These are phyloP conservation scores for Sebastes goodei DNA, from an alignment of 2,797 vertebrate genomes.

Conservation along the genomic window DNA sequence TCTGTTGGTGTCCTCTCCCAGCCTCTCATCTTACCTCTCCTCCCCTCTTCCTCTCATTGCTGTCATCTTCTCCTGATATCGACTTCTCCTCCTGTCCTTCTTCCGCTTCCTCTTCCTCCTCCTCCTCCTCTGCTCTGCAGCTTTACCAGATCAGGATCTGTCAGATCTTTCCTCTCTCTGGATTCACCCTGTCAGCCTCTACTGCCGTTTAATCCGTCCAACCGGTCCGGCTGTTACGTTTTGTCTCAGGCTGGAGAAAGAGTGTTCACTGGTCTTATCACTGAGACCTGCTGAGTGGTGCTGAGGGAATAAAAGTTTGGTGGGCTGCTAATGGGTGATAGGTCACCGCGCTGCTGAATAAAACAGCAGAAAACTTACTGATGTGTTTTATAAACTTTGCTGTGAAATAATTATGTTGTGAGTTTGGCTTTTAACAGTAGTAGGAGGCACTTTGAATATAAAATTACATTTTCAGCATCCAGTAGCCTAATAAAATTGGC, in stretches of 20 bases:
- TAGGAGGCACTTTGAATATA: conserved; percentile 29
- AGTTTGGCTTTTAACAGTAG: conserved; percentile 31
- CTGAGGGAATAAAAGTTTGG: background rate
- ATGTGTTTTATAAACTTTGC: conserved; percentile 27
- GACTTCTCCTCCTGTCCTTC: background rate
- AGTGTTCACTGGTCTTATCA: conserved; percentile 3
- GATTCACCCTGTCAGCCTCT: conserved; percentile 42
- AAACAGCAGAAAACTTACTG: conserved; percentile 5
- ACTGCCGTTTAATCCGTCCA: conserved; percentile 53
- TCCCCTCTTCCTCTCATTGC: background rate
- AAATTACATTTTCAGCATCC: conserved; percentile 30
- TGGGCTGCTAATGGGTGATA: background rate
- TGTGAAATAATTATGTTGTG: conserved; percentile 12
- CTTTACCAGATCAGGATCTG: conserved; percentile 33
- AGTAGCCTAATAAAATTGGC: conserved; percentile 26
- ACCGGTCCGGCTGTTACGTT: conserved; percentile 2
- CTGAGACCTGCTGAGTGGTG: conserved; percentile 1
- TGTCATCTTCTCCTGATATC: background rate
- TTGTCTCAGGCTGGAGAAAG: background rate
- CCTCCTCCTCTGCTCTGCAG: background rate
- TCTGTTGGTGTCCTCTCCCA: background rate
- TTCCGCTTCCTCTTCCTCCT: background rate
- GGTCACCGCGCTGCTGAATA: background rate
- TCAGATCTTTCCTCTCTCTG: conserved; percentile 37
- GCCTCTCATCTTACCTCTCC: background rate